A percentile compares a stretch with the other conserved stretches of the same genome.
These are phyloP conservation scores for Drosophila pseudotalamancana DNA, from an alignment of 2,888 invertebrate species.

Conservation along the genomic window DNA sequence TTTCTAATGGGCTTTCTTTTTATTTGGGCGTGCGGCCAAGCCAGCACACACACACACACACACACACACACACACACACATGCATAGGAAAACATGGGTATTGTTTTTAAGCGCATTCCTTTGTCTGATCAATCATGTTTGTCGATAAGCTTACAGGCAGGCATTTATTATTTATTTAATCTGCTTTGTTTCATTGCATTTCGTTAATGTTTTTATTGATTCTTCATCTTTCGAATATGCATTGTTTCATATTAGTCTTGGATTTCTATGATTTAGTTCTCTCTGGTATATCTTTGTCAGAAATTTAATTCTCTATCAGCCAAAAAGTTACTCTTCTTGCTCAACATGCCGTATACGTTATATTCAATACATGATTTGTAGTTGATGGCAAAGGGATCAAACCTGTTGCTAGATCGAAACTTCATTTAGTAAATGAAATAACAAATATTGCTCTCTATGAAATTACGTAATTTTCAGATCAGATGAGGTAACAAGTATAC, in stretches of 20 bases:
- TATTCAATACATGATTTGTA: background rate
- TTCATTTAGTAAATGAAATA: too few species aligned
- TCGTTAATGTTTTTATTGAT: background rate
- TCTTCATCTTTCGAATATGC: background rate
- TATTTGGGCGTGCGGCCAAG: slow-evolving; percentile 22
- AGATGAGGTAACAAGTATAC: too few species aligned
- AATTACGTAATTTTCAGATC: too few species aligned
- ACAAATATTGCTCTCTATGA: too few species aligned
- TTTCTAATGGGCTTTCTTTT: slow-evolving; percentile 69
- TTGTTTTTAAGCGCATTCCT: slow-evolving; percentile 1
- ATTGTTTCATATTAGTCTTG: too few species aligned
- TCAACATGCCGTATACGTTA: background rate
- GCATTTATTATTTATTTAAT: background rate
- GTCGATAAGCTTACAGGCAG: background rate
- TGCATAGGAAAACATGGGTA: background rate
- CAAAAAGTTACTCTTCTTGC: background rate
- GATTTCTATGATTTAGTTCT: too few species aligned
- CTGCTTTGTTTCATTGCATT: background rate
- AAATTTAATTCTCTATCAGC: too few species aligned
- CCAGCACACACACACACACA: background rate
- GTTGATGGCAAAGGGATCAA: background rate
- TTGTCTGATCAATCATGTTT: background rate
- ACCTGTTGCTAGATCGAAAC: too few species aligned
- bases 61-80: background rate
- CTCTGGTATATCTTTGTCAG: too few species aligned